phyloP scores from a whole-genome alignment of 2,113 vertebrate species.

The Eptatretus burgeri region DNA sequence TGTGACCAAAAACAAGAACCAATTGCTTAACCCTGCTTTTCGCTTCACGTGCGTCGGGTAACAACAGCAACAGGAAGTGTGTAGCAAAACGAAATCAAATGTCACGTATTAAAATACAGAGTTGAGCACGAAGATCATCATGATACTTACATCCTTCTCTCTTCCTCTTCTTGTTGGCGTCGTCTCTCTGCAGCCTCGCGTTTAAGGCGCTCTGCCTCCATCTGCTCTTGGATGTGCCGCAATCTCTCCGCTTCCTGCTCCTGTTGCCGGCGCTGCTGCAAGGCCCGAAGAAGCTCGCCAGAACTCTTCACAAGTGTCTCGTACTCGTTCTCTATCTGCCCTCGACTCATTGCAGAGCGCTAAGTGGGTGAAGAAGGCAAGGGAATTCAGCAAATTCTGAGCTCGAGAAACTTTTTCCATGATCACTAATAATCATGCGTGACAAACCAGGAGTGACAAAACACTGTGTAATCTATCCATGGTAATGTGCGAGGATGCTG shows the following conservation, averaged over 20 bases:
- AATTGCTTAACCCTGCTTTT: not conserved
- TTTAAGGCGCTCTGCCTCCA: constrained; percentile 51
- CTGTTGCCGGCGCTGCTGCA: constrained; percentile 75
- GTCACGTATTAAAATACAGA: constrained; percentile 2
- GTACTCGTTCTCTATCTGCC: constrained; percentile 54
- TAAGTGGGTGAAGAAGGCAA: too few species aligned
- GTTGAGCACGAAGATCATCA: constrained; percentile 4
- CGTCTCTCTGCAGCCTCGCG: constrained; percentile 41
- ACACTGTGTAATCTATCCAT: too few species aligned
- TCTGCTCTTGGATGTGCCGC: constrained; percentile 58
- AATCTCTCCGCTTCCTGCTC: constrained; percentile 66
- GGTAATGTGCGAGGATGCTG: too few species aligned
- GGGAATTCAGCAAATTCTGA: too few species aligned
- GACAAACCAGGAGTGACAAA: too few species aligned
- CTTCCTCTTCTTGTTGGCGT: constrained; percentile 47
- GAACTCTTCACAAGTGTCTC: constrained; percentile 42
- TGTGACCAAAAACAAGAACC: not conserved
- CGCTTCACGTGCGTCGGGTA: not conserved
- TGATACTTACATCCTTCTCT: constrained; percentile 37
- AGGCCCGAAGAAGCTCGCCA: constrained; percentile 35
- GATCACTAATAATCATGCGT: too few species aligned
- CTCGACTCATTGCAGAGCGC: constrained; percentile 21
- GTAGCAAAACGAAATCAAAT: constrained; percentile 3
- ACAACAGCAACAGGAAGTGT: not conserved
- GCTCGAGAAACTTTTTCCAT: too few species aligned